These are phyloP conservation scores for Urocolius indicus DNA, from an alignment of 2,113 vertebrate species.

Conservation along the genomic window DNA sequence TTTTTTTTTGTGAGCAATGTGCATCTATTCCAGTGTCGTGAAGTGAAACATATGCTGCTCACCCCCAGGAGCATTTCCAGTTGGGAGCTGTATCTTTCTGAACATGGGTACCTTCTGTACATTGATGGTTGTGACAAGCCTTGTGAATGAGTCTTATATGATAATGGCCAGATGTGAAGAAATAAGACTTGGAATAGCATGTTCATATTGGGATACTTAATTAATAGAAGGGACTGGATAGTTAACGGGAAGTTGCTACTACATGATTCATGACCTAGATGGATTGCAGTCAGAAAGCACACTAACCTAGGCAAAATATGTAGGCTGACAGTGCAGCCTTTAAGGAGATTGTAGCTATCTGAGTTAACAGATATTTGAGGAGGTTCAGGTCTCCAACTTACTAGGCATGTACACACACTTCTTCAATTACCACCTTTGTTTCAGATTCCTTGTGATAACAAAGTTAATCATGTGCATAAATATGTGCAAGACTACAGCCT, in stretches of 20 bases:
- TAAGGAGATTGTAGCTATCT: not conserved
- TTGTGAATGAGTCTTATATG: not conserved
- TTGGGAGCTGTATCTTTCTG: not conserved
- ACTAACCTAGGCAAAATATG: not conserved
- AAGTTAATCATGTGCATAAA: not conserved
- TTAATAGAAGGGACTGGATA: not conserved
- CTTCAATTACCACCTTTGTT: not conserved
- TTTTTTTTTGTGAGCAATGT: not conserved
- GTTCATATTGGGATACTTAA: not conserved
- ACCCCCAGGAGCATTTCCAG: not conserved
- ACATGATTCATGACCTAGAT: not conserved
- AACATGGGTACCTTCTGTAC: not conserved
- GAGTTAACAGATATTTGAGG: not conserved
- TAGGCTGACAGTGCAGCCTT: not conserved
- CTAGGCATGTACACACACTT: not conserved
- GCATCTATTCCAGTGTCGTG: not conserved
- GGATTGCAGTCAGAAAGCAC: not conserved
- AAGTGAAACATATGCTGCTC: not conserved
- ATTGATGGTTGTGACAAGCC: not conserved
- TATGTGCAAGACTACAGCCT: not conserved
- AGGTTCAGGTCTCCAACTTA: not conserved
- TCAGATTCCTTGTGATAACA: not conserved
- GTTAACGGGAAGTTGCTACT: not conserved
- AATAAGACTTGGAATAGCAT: not conserved
- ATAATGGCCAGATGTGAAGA: not conserved